Percentiles rank a stretch among this genome's conserved stretches.
These are phyloP conservation scores for Bolinopsis microptera DNA, from an alignment of 37 sponge, comb jelly and placozoan species.

Conservation along the genomic window DNA sequence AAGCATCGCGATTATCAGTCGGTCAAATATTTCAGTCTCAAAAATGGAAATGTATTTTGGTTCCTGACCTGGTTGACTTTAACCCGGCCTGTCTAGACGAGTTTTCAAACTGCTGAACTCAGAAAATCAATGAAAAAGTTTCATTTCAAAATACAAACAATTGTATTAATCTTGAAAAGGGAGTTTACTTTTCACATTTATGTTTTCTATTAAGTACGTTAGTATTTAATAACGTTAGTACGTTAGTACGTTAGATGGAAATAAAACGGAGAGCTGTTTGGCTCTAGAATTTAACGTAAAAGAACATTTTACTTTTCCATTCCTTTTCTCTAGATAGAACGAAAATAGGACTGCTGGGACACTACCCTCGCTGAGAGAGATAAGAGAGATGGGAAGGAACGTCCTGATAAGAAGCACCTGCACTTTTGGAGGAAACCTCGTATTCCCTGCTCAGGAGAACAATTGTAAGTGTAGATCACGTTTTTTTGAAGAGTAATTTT, in stretches of 20 bases:
- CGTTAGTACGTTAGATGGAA: too few relatives aligned
- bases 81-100: too few relatives aligned
- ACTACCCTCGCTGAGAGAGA: neutral
- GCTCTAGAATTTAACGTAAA: too few relatives aligned
- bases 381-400: slow-evolving; percentile 19
- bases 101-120: too few relatives aligned
- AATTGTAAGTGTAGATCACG: slow-evolving; percentile 36
- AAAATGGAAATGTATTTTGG: neutral
- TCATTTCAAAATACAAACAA: too few relatives aligned
- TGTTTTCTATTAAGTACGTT: too few relatives aligned
- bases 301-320: slow-evolving; percentile 51
- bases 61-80: neutral
- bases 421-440: slow-evolving; percentile 20
- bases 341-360: neutral
- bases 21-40: neutral
- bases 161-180: too few relatives aligned
- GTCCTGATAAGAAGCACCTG: slow-evolving; percentile 9
- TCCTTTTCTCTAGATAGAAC: slow-evolving; percentile 57
- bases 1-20: neutral
- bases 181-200: too few relatives aligned
- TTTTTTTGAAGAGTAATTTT: too few relatives aligned
- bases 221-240: too few relatives aligned
- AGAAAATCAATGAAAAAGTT: too few relatives aligned
- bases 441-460: slow-evolving; percentile 39
- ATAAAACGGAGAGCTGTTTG: too few relatives aligned